Percentiles rank a stretch among this genome's conserved stretches.
Conservation (phyloP, 2,888 invertebrate genomes). For the Xestia xanthographa region DNA sequence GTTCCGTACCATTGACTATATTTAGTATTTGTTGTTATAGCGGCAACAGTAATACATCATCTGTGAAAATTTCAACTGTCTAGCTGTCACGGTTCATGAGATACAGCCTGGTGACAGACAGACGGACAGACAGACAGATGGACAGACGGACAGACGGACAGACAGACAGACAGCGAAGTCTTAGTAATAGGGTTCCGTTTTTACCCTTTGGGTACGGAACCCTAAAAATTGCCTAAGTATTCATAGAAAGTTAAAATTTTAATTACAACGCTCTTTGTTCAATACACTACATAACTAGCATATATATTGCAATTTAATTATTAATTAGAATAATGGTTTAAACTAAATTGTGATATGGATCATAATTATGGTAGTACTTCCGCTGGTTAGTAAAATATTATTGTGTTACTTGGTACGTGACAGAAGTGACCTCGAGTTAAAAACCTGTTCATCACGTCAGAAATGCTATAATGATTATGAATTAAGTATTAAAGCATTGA, state of each 20-base stretch:
- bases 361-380: conserved; percentile 27
- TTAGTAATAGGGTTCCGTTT: too few species aligned
- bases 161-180: too few species aligned
- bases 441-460: conserved; percentile 48
- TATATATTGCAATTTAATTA: too few species aligned
- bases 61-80: too few species aligned
- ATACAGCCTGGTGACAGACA: too few species aligned
- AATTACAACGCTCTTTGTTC: background rate
- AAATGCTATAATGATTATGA: conserved; percentile 29
- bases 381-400: conserved; percentile 7
- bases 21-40: too few species aligned
- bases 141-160: too few species aligned
- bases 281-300: background rate
- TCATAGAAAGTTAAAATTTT: background rate
- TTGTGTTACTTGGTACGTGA: conserved; percentile 13
- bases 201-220: too few species aligned
- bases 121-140: too few species aligned
- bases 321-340: conserved; percentile 13
- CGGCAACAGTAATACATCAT: too few species aligned
- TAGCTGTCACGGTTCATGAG: too few species aligned
- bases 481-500: conserved; percentile 5
- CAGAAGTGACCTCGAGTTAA: conserved; percentile 33
- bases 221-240: background rate
- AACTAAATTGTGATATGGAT: conserved; percentile 1
- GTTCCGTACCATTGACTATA: too few species aligned